Conservation (phyloP, 2,888 invertebrate genomes). For the Lasioglossum oenotherae region DNA sequence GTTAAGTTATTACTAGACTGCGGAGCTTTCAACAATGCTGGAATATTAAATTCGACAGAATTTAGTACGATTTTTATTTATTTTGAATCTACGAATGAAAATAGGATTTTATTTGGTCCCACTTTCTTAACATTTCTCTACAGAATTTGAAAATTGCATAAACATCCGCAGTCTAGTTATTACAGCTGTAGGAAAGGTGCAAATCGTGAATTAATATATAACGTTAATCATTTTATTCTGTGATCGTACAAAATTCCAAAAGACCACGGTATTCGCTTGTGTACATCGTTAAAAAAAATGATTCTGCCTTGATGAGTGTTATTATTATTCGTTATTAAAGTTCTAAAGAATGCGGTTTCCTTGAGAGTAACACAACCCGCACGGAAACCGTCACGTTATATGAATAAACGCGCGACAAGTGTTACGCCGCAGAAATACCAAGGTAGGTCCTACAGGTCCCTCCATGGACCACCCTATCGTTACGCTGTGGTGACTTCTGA, state of each 20-base stretch:
- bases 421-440: slow-evolving; percentile 66
- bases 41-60: too few species aligned
- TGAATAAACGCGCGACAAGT: slow-evolving; percentile 69
- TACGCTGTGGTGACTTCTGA: slow-evolving; percentile 80
- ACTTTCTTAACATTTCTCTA: too few species aligned
- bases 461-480: slow-evolving; percentile 74
- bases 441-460: slow-evolving; percentile 70
- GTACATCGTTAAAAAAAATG: not conserved
- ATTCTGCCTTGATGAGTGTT: not conserved
- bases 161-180: too few species aligned
- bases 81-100: too few species aligned
- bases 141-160: too few species aligned
- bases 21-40: too few species aligned
- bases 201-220: not conserved
- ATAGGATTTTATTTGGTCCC: too few species aligned
- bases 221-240: not conserved
- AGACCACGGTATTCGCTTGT: not conserved
- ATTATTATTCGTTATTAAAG: not conserved
- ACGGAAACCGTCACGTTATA: slow-evolving; percentile 17
- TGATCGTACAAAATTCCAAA: not conserved
- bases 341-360: not conserved
- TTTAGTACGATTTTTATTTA: too few species aligned
- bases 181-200: not conserved
- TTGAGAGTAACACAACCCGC: not conserved
- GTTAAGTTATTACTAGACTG: not conserved